Percentiles rank a stretch among this genome's conserved stretches.
Evolutionary conservation across 2,888 invertebrate genomes (phyloP).

Genomic region (Ochropleura plecta): DNA sequence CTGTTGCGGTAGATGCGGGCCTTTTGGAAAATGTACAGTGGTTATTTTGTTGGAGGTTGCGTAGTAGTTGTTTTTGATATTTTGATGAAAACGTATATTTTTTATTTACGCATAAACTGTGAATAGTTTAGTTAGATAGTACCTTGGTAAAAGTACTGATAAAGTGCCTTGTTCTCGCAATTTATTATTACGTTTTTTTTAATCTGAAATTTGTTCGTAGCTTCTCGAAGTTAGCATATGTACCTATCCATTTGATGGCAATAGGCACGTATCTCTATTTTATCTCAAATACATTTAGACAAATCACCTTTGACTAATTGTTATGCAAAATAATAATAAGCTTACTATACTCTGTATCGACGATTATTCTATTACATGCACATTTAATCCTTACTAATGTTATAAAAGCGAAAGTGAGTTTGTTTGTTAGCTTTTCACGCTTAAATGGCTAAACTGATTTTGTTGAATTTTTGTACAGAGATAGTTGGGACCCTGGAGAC

Average conservation of each 20-base stretch:
- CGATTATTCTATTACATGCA: neutral
- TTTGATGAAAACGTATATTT: neutral
- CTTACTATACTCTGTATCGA: neutral
- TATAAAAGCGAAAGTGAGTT: too few relatives aligned
- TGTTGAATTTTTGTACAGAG: too few relatives aligned
- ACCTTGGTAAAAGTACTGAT: neutral
- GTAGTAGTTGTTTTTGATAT: neutral
- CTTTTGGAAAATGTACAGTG: conserved; percentile 2
- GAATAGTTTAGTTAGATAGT: neutral
- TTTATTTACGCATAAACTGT: neutral
- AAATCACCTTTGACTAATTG: neutral
- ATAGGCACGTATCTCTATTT: neutral
- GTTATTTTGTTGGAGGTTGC: neutral
- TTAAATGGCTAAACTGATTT: too few relatives aligned
- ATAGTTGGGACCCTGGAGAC: too few relatives aligned
- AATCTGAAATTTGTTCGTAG: neutral
- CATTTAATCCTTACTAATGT: too few relatives aligned
- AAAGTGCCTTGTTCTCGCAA: neutral
- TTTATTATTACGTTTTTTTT: neutral
- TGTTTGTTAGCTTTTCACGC: too few relatives aligned
- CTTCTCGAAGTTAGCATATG: neutral
- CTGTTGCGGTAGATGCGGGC: conserved; percentile 8
- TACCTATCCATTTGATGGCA: neutral
- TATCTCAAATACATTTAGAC: neutral
- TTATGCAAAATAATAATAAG: neutral